These are phyloP conservation scores for Perccottus glenii DNA, from an alignment of 2,113 vertebrate species.

Conservation along the genomic window DNA sequence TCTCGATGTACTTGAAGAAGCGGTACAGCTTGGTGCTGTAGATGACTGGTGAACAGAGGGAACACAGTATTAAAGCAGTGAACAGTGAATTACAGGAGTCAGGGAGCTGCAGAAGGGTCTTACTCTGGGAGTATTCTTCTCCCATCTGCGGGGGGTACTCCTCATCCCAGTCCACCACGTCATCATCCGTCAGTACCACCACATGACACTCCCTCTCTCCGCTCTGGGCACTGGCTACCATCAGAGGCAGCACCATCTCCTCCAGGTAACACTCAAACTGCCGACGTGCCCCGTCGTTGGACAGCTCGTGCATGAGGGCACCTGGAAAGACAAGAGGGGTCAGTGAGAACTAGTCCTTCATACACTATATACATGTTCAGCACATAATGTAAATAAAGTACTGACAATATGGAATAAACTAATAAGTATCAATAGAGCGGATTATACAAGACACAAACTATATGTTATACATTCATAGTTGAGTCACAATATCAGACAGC, in stretches of 20 bases:
- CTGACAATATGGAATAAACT: too few relatives aligned
- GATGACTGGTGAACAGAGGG: conserved; percentile 83
- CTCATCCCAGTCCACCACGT: conserved; percentile 96
- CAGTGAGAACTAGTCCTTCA: not conserved
- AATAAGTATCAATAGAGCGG: too few relatives aligned
- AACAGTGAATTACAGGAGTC: not conserved
- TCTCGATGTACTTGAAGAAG: conserved; percentile 99
- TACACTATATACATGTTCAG: too few relatives aligned
- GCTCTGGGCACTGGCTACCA: conserved; percentile 93
- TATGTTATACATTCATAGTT: too few relatives aligned
- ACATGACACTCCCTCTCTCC: conserved; percentile 95
- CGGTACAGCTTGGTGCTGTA: conserved; percentile 98
- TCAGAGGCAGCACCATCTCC: conserved; percentile 93
- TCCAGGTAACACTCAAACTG: conserved; percentile 95
- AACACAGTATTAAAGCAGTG: not conserved
- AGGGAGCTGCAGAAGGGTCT: conserved; percentile 6
- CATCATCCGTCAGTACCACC: conserved; percentile 92
- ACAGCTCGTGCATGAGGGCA: conserved; percentile 93
- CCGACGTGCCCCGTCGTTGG: conserved; percentile 91
- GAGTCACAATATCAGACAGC: too few relatives aligned
- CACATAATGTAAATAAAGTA: too few relatives aligned
- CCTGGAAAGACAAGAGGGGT: conserved; percentile 72
- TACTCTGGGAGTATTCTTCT: conserved; percentile 88
- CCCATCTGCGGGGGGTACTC: conserved; percentile 96
- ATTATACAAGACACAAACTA: too few relatives aligned